Percentiles rank a stretch among this genome's conserved stretches.
These are phyloP conservation scores for Boloria selene DNA, from an alignment of 2,888 invertebrate genomes.

Conservation along the genomic window DNA sequence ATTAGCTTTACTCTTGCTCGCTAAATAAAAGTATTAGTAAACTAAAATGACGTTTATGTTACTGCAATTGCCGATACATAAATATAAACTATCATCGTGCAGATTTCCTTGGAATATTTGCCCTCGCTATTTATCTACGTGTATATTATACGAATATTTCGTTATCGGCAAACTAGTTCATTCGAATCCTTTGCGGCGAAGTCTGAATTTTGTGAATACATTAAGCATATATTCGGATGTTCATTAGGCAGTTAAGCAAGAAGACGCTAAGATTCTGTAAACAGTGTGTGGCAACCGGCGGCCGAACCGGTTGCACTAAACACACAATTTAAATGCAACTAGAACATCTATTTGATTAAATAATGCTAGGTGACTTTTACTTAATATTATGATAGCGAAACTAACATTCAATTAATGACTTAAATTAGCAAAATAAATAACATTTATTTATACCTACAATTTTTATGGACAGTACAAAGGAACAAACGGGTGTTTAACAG, in stretches of 20 bases:
- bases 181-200: constrained; percentile 10
- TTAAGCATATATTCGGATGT: constrained; percentile 23
- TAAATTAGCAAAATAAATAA: no score
- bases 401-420: not conserved
- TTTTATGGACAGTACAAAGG: no score
- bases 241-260: constrained; percentile 28
- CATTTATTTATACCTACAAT: no score
- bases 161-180: constrained; percentile 8
- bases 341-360: constrained; percentile 38
- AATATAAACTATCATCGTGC: constrained; percentile 5
- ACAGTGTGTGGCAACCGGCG: constrained; percentile 33
- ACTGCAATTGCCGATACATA: not conserved
- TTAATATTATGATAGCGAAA: constrained; percentile 2
- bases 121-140: not conserved
- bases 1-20: not conserved
- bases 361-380: constrained; percentile 17
- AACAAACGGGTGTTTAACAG: no score
- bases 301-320: constrained; percentile 37
- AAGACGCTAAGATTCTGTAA: constrained; percentile 36
- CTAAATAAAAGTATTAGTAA: constrained; percentile 10
- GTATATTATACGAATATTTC: not conserved
- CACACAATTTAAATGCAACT: constrained; percentile 39
- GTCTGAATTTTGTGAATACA: constrained; percentile 3
- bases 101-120: constrained; percentile 1
- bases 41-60: constrained; percentile 1